Evolutionary conservation across 2,797 vertebrate genomes (phyloP), one percentile per base, ranked within the genome.

Genomic region (Alectoris magna): DNA sequence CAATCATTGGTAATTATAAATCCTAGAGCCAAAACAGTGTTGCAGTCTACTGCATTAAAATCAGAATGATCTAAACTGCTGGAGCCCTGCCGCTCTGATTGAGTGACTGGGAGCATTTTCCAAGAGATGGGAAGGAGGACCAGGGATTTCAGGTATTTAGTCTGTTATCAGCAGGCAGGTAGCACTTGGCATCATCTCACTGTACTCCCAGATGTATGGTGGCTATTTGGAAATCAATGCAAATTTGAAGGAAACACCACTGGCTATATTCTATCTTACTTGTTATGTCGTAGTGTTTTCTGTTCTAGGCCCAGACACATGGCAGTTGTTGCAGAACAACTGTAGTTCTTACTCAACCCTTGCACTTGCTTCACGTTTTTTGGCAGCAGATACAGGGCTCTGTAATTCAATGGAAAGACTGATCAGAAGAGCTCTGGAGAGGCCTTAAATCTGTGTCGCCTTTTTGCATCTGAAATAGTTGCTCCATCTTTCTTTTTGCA

Each of bases 1-100:
- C 95, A 88, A 94, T 98, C 68, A 97, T 97, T 92, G 98, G 99
- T 99, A 97, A 97, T 95, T 18, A 8, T 6, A 58, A 14, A 93
- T 2, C 26, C 72, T 24, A 34, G 60, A n/a, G 10, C 27, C 19
- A 19, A 22, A 63, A 36, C 19, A 11, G 29, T 90, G 55, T 31
- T 36, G 53, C 18, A 3, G 46, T 14, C 27, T 15, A 6, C 10
- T 0, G 75, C 26, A 15, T 6, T 60, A 27, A 39, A 39, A 14
- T 5, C 11, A 22, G 41, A 71, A 43, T 41, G 55, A 6, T 21
- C 76, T 16, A 23, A 88, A 39, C 29, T 34, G 34, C 27, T 11
- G 15, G 51, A 53, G 4, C 27, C 56, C 26, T 80, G 29, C 16
- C 56, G 58, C 86, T 72, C 56, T 9, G 49, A 2, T 46, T 56